phyloP scores from a whole-genome alignment of 1,140 invertebrate species.

The Pentalonia nigronervosa region DNA sequence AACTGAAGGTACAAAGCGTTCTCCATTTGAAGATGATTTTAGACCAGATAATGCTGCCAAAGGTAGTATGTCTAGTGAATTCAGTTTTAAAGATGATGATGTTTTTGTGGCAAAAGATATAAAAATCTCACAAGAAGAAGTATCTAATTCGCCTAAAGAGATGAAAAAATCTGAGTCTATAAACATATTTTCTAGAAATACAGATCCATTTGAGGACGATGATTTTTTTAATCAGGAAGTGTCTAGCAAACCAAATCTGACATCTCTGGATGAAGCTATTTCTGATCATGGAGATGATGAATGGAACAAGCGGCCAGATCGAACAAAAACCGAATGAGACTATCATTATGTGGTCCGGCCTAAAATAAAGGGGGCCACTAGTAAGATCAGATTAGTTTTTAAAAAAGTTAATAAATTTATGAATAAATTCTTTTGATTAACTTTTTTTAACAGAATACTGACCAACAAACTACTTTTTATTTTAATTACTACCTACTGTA shows the following conservation, averaged over 20 bases:
- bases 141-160: slow-evolving; percentile 59
- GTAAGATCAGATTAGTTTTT: slow-evolving; percentile 32
- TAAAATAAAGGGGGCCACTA: slow-evolving; percentile 43
- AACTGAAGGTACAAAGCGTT: slow-evolving; percentile 64
- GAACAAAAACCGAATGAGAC: slow-evolving; percentile 54
- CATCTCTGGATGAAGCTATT: not conserved
- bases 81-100: slow-evolving; percentile 62
- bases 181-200: slow-evolving; percentile 82
- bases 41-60: slow-evolving; percentile 67
- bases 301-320: slow-evolving; percentile 30
- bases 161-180: slow-evolving; percentile 81
- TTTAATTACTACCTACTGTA: not conserved
- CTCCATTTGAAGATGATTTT: slow-evolving; percentile 78
- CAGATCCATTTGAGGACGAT: slow-evolving; percentile 86
- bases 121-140: slow-evolving; percentile 56
- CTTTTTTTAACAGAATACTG: not conserved
- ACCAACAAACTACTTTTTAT: slow-evolving; percentile 27
- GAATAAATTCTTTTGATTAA: slow-evolving; percentile 42
- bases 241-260: slow-evolving; percentile 61
- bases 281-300: slow-evolving; percentile 22
- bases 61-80: slow-evolving; percentile 63
- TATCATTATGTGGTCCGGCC: slow-evolving; percentile 41
- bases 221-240: slow-evolving; percentile 74
- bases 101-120: slow-evolving; percentile 60
- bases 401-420: slow-evolving; percentile 51